These are phyloP conservation scores for Chiropotes sagulatus DNA, from an alignment of 2,797 vertebrate species.

Conservation along the genomic window DNA sequence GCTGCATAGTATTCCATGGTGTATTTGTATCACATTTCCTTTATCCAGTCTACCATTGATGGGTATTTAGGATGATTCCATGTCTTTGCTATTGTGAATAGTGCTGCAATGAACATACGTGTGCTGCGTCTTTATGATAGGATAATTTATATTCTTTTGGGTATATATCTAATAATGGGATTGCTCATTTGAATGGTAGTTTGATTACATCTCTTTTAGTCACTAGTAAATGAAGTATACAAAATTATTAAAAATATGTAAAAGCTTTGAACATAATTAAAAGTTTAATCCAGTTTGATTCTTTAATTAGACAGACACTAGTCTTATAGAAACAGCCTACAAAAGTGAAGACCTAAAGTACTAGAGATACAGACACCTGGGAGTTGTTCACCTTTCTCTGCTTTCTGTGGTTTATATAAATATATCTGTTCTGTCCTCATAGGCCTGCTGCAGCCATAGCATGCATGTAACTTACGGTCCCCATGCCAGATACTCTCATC, in stretches of 20 bases:
- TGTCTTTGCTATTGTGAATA: too few relatives aligned
- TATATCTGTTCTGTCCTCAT: background rate
- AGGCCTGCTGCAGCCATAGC: background rate
- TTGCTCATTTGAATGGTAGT: too few relatives aligned
- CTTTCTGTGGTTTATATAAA: background rate
- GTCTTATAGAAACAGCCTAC: background rate
- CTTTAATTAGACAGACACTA: background rate
- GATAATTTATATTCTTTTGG: too few relatives aligned
- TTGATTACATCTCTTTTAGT: constrained; percentile 2
- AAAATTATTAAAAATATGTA: constrained; percentile 18
- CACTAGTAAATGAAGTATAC: background rate
- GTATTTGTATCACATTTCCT: too few relatives aligned
- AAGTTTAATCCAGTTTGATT: background rate
- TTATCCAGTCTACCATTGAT: too few relatives aligned
- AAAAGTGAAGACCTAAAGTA: background rate
- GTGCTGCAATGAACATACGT: too few relatives aligned
- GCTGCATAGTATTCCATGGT: too few relatives aligned
- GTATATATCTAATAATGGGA: too few relatives aligned
- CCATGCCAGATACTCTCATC: background rate
- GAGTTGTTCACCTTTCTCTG: background rate
- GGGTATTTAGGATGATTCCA: too few relatives aligned
- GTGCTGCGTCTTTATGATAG: too few relatives aligned
- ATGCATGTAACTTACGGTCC: background rate
- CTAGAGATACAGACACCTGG: background rate
- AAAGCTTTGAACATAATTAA: background rate